phyloP scores from a whole-genome alignment of 2,888 invertebrate species.

The Lobophora halterata region DNA sequence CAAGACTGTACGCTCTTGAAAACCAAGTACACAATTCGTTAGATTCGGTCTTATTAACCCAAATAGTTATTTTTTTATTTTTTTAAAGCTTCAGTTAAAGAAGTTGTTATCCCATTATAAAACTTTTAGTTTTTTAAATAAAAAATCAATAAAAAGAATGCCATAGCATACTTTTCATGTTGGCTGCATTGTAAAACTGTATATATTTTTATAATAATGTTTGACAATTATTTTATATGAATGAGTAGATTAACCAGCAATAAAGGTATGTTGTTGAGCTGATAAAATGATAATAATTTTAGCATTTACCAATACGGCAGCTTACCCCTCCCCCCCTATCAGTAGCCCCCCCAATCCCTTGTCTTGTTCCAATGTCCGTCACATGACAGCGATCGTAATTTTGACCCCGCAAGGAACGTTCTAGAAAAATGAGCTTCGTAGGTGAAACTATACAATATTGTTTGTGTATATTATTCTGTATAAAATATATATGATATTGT shows the following conservation, averaged over 20 bases:
- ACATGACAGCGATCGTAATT: constrained; percentile 21
- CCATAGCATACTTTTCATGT: constrained; percentile 70
- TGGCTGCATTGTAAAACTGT: constrained; percentile 37
- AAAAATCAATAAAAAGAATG: constrained; percentile 39
- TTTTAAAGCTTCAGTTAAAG: constrained; percentile 32
- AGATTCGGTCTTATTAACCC: constrained; percentile 32
- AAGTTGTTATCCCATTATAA: constrained; percentile 34
- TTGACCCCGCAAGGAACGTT: constrained; percentile 28
- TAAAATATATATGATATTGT: constrained; percentile 6
- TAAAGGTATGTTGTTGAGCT: constrained; percentile 65
- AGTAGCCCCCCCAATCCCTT: constrained; percentile 52
- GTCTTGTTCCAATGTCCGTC: no score
- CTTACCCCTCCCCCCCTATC: constrained; percentile 54
- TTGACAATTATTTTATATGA: constrained; percentile 5
- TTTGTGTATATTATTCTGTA: constrained; percentile 8
- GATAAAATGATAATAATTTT: constrained; percentile 59
- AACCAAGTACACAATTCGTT: constrained; percentile 35
- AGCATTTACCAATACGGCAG: constrained; percentile 81
- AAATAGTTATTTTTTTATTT: constrained; percentile 27
- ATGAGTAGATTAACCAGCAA: constrained; percentile 41
- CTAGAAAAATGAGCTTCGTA: constrained; percentile 27
- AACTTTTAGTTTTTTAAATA: constrained; percentile 41
- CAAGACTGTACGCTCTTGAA: constrained; percentile 36
- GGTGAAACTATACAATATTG: constrained; percentile 14
- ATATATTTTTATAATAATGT: constrained; percentile 19